A percentile compares a stretch with the other conserved stretches of the same genome.
phyloP scores from a whole-genome alignment of 35 echinoderm and acorn worm species.

The Apostichopus parvimensis region DNA sequence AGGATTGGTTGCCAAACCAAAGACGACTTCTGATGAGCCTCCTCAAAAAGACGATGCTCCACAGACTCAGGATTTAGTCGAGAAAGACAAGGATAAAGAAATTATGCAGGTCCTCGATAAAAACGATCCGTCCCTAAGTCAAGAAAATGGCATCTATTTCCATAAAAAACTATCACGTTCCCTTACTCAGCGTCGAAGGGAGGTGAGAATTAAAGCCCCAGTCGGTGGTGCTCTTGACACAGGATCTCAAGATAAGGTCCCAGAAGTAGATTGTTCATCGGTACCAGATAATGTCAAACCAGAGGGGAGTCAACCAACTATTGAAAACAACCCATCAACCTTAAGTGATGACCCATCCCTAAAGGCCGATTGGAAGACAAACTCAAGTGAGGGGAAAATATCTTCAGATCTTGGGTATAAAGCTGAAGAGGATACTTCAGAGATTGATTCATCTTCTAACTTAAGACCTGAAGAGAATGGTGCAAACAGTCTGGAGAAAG shows the following conservation, averaged over 20 bases:
- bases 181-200: slow-evolving; percentile 19
- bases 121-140: not conserved
- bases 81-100: slow-evolving; percentile 24
- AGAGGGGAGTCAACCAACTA: not conserved
- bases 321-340: not conserved
- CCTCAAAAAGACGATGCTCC: slow-evolving; percentile 12
- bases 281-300: not conserved
- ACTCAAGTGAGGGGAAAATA: not conserved
- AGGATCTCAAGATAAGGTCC: not conserved
- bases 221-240: not conserved
- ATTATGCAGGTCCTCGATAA: not conserved
- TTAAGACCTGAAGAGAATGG: not conserved
- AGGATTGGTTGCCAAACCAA: not conserved
- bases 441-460: not conserved
- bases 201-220: slow-evolving; percentile 23
- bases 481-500: not conserved
- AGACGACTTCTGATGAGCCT: not conserved
- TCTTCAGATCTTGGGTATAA: not conserved
- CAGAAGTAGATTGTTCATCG: not conserved
- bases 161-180: slow-evolving; percentile 44
- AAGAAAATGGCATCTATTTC: slow-evolving; percentile 49
- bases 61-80: not conserved
- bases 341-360: not conserved
- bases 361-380: not conserved
- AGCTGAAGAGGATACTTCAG: not conserved